Evolutionary conservation across 2,113 vertebrate species (phyloP).

Genomic region (rat (Rattus norvegicus)): DNA sequence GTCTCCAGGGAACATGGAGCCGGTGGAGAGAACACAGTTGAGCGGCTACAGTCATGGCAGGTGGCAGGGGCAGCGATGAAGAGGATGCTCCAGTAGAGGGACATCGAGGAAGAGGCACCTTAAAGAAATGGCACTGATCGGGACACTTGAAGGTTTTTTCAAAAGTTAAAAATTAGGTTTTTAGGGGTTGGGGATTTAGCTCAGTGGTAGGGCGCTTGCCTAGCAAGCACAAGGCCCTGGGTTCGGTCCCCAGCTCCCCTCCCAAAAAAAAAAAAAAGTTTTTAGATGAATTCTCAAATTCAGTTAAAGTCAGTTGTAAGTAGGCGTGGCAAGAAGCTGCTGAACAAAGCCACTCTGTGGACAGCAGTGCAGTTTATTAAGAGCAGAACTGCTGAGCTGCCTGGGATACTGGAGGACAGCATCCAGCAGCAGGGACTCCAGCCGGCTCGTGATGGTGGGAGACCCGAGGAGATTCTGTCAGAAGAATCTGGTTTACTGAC

Average conservation of each 20-base stretch:
- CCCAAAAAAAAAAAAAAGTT: too few relatives aligned
- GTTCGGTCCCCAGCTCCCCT: too few relatives aligned
- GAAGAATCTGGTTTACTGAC: neutral
- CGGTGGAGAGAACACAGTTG: neutral
- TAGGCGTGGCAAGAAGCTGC: neutral
- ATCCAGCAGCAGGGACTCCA: neutral
- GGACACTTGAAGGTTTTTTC: neutral
- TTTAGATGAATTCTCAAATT: neutral
- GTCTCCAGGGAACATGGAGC: neutral
- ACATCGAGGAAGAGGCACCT: neutral
- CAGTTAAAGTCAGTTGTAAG: neutral
- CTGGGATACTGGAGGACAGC: neutral
- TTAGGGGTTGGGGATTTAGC: too few relatives aligned
- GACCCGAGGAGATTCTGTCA: neutral
- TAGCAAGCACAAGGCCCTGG: too few relatives aligned
- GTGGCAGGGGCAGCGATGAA: neutral
- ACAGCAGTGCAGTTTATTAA: neutral
- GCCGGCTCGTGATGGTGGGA: neutral
- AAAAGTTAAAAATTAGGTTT: neutral
- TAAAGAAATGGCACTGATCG: neutral
- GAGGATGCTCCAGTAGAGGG: neutral
- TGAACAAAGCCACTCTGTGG: neutral
- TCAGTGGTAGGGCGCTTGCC: too few relatives aligned
- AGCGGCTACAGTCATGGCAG: rapidly evolving
- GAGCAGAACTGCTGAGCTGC: neutral